Percentiles rank a stretch among this genome's conserved stretches.
These are phyloP conservation scores for Synaphobranchus kaupii DNA, from an alignment of 2,797 vertebrate species.

Conservation along the genomic window DNA sequence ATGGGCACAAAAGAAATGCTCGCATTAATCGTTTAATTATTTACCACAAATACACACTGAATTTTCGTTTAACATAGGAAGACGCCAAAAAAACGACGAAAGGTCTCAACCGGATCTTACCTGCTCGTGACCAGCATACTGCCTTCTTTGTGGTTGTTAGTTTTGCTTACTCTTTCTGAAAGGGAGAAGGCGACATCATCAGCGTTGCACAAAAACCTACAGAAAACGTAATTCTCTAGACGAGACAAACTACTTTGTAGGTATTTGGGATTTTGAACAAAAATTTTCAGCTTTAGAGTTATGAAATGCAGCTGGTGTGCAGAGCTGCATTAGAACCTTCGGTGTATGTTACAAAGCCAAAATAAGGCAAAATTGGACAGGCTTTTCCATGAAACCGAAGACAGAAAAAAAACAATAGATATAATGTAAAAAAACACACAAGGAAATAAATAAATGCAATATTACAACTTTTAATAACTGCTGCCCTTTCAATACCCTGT, in stretches of 20 bases:
- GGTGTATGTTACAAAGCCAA: no score
- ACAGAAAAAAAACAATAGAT: no score
- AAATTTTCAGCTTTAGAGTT: no score
- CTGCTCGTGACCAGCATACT: slow-evolving; percentile 87
- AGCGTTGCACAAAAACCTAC: not conserved
- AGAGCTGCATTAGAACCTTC: no score
- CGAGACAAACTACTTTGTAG: no score
- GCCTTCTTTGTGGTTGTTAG: slow-evolving; percentile 92
- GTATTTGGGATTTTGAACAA: no score
- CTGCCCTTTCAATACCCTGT: not conserved
- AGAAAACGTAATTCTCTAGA: no score
- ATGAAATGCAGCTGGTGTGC: no score
- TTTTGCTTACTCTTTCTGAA: slow-evolving; percentile 99
- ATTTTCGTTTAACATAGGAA: not conserved
- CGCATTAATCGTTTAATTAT: not conserved
- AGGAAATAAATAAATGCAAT: not conserved
- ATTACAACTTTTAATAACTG: not conserved
- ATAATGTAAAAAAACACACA: no score
- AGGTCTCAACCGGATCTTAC: slow-evolving; percentile 66
- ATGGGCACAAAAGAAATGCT: not conserved
- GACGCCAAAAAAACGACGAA: not conserved
- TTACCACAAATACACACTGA: not conserved
- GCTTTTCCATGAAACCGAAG: no score
- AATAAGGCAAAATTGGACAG: no score
- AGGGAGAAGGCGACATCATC: slow-evolving; percentile 32